phyloP scores from a whole-genome alignment of 2,113 vertebrate genomes.

The Tylochromis polylepis region DNA sequence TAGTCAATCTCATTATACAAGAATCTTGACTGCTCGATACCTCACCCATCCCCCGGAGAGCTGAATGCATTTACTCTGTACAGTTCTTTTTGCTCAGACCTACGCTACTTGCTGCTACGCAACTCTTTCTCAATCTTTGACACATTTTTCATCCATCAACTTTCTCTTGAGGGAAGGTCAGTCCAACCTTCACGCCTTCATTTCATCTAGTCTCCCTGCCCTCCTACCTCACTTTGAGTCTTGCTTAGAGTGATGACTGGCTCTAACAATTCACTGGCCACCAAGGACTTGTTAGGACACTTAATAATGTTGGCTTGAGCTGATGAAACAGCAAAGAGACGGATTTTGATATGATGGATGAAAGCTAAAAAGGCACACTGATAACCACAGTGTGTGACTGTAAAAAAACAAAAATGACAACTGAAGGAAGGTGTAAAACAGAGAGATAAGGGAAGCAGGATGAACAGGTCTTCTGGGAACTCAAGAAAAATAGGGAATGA shows the following conservation, averaged over 20 bases:
- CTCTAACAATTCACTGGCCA: background rate
- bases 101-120: background rate
- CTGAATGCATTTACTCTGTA: background rate
- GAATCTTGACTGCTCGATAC: conserved; percentile 3
- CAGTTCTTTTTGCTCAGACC: background rate
- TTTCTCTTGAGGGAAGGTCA: conserved; percentile 37
- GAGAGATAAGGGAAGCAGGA: conserved; percentile 1
- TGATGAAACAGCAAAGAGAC: background rate
- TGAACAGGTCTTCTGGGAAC: conserved; percentile 7
- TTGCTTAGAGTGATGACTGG: background rate
- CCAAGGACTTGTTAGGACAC: background rate
- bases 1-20: conserved; percentile 15
- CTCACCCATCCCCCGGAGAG: conserved; percentile 2
- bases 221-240: background rate
- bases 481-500: background rate
- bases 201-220: background rate
- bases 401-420: background rate
- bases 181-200: conserved; percentile 25
- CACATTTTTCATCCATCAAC: conserved; percentile 23
- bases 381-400: background rate
- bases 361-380: background rate
- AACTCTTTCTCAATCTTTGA: conserved; percentile 12
- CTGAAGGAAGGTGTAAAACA: conserved; percentile 15
- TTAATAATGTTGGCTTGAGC: background rate
- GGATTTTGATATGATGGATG: background rate